Base-by-base conservation (phyloP, 2,888 invertebrate species). In the Drosophila phalerata region DNA sequence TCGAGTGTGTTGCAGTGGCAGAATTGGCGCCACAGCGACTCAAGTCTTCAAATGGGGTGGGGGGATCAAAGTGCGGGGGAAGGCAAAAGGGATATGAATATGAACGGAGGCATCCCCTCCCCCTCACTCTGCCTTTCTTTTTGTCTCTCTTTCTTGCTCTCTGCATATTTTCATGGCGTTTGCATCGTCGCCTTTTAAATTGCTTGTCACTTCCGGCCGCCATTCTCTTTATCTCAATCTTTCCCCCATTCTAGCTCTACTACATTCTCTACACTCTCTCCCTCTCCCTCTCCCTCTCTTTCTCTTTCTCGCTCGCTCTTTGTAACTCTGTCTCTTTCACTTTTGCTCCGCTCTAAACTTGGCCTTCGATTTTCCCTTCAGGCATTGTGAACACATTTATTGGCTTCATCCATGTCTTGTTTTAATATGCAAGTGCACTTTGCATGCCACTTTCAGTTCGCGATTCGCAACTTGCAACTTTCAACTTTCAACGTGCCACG, bases 141-240 rank as follows among this genome's bases (percentile, higher is more conserved):
- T 1, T 4, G 13, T 3, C 34, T 11, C 42, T 17, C 13, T 11
- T 13, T 15, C 5, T 22, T 8, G 15, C 22, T 32, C 8, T 22
- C 9, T 37, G 22, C 28, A 28, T 28, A 28, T 28, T 28, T 28
- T 8, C 28, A 5, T 28, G 43, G 15, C 43, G 17, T 25, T 51
- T 45, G 49, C 65, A 69, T 64, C 58, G 65, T 64, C 51, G 56
- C 73, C 57, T 47, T 64, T 74, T 60, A 77, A 85, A 77, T 85
- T 80, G 75, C 81, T 68, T 86, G 86, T 65, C 73, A 80, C 83
- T 88, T 80, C 69, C 73, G 74, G 60, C 25, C 22, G 51, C 22
- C 61, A 48, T 32, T 40, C n/a, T 28, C 32, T n/a, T 19, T 38
- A 13, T 22, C 48, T 38, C 28, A 10, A 17, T 34, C 13, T 40